phyloP scores from a whole-genome alignment of 2,888 invertebrate genomes.

The Acleris laterana region DNA sequence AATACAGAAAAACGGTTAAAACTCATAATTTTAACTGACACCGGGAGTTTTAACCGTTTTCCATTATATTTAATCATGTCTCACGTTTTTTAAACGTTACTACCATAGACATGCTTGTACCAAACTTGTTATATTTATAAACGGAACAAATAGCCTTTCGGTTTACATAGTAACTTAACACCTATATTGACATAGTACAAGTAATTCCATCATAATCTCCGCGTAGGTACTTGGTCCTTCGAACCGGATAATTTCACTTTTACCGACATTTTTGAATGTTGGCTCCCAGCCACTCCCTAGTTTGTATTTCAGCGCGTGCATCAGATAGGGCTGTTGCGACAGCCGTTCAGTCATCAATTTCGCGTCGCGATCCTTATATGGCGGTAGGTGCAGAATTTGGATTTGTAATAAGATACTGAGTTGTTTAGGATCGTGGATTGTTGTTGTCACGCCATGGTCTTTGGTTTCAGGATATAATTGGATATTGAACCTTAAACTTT shows the following conservation, averaged over 20 bases:
- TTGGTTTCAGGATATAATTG: too few species aligned
- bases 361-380: constrained; percentile 40
- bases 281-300: constrained; percentile 45
- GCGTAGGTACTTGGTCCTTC: not conserved
- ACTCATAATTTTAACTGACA: too few species aligned
- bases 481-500: too few species aligned
- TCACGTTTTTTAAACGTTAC: too few species aligned
- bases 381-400: constrained; percentile 42
- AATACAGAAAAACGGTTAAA: too few species aligned
- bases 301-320: constrained; percentile 59
- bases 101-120: too few species aligned
- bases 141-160: too few species aligned
- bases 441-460: not conserved
- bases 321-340: constrained; percentile 59
- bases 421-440: constrained; percentile 2
- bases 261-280: not conserved
- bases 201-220: not conserved
- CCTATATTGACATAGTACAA: too few species aligned
- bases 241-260: constrained; percentile 6
- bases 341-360: constrained; percentile 48
- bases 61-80: too few species aligned
- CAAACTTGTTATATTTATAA: too few species aligned
- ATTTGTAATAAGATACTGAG: constrained; percentile 5
- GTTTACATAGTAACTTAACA: too few species aligned
- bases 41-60: too few species aligned